Conservation (phyloP, 1,140 invertebrate species). For the Drosophila pectinifera region DNA sequence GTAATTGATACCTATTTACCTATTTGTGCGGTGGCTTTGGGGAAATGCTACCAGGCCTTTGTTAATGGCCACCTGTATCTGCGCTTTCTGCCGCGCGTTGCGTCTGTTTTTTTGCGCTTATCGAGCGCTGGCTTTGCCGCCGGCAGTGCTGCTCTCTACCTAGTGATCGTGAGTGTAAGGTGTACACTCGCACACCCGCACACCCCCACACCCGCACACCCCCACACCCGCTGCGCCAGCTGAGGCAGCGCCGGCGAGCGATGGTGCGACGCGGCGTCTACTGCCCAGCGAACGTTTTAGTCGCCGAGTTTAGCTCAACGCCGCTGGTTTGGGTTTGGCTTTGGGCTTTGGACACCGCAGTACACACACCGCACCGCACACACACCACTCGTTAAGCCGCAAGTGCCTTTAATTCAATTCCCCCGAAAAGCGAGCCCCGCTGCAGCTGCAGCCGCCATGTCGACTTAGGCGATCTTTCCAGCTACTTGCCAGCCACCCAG, state of each 20-base stretch:
- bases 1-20: slow-evolving; percentile 7
- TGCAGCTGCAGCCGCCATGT: slow-evolving; percentile 9
- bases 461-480: not conserved
- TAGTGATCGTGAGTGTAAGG: slow-evolving; percentile 9
- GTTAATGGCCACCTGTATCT: slow-evolving; percentile 5
- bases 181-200: no score
- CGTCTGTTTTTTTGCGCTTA: slow-evolving; percentile 11
- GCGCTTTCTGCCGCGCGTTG: not conserved
- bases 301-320: slow-evolving; percentile 78
- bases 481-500: not conserved
- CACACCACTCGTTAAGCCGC: slow-evolving; percentile 8
- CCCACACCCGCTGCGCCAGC: not conserved
- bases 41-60: slow-evolving; percentile 3
- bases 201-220: slow-evolving; percentile 6
- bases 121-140: slow-evolving; percentile 3
- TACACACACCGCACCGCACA: slow-evolving; percentile 23
- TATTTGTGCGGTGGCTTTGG: not conserved
- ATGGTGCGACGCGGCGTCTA: slow-evolving; percentile 28
- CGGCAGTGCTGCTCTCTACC: not conserved
- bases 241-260: slow-evolving; percentile 2
- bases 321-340: slow-evolving; percentile 56
- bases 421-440: slow-evolving; percentile 1
- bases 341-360: slow-evolving; percentile 32
- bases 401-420: slow-evolving; percentile 23
- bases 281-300: slow-evolving; percentile 59